Conservation (phyloP, 2,797 vertebrate species). For the Poeciliopsis presidionis region DNA sequence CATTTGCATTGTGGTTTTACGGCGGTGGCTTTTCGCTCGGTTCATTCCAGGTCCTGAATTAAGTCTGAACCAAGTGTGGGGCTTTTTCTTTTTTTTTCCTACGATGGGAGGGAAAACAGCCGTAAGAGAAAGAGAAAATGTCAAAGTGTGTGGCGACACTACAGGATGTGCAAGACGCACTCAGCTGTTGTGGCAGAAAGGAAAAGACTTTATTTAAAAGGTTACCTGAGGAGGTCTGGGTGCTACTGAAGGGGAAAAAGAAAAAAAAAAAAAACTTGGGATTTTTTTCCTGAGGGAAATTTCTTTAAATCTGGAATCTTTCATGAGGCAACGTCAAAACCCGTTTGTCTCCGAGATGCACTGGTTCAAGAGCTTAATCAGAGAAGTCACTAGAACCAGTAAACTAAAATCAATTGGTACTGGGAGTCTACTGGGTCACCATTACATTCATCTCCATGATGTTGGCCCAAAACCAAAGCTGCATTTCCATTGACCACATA, state of each 20-base stretch:
- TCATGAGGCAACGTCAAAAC: neutral
- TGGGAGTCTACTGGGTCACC: neutral
- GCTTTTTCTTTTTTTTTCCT: neutral
- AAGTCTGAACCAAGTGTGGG: slow-evolving; percentile 32
- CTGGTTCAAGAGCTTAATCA: neutral
- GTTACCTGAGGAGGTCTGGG: neutral
- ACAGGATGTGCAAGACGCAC: slow-evolving; percentile 12
- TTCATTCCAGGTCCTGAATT: slow-evolving; percentile 47
- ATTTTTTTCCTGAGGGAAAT: neutral
- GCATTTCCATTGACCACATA: too few relatives aligned
- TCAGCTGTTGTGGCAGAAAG: slow-evolving; percentile 23
- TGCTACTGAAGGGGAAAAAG: neutral
- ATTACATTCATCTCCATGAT: neutral
- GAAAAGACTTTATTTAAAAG: slow-evolving; percentile 8
- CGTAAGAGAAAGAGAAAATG: slow-evolving; percentile 52
- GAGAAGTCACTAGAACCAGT: neutral
- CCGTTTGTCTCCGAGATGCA: neutral
- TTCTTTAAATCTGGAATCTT: neutral
- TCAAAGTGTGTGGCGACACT: slow-evolving; percentile 35
- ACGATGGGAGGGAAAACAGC: slow-evolving; percentile 23
- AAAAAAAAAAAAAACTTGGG: neutral
- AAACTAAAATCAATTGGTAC: neutral
- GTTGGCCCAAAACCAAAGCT: too few relatives aligned
- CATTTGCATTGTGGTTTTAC: slow-evolving; percentile 49
- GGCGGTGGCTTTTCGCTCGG: slow-evolving; percentile 28